These are phyloP conservation scores for Euplagia quadripunctaria DNA, from an alignment of 2,888 invertebrate species.

Conservation along the genomic window DNA sequence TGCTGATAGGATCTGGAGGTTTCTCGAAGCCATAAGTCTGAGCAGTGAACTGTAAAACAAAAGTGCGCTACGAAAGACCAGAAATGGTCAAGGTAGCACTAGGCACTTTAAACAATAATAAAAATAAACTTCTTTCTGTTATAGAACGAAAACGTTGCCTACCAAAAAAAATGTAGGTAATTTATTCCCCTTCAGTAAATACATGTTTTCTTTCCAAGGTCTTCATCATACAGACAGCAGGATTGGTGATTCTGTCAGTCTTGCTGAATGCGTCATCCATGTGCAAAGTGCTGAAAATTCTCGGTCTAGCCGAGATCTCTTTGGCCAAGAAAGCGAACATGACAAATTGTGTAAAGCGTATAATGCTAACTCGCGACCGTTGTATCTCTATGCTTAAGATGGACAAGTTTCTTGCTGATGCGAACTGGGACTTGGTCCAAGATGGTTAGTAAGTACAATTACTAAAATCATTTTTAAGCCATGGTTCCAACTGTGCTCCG, in stretches of 20 bases:
- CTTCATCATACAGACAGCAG: constrained; percentile 87
- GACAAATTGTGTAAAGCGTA: constrained; percentile 85
- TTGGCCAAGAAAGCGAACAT: constrained; percentile 85
- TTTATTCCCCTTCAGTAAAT: background rate
- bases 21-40: too few relatives aligned
- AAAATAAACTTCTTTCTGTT: too few relatives aligned
- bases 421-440: constrained; percentile 88
- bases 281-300: constrained; percentile 78
- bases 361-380: constrained; percentile 80
- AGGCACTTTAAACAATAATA: too few relatives aligned
- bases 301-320: constrained; percentile 85
- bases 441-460: constrained; percentile 56
- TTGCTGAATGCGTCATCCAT: constrained; percentile 88
- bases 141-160: too few relatives aligned
- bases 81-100: too few relatives aligned
- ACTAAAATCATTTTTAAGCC: background rate
- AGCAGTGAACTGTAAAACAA: too few relatives aligned
- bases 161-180: too few relatives aligned
- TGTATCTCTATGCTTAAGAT: constrained; percentile 87
- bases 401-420: constrained; percentile 89
- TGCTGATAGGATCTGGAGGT: too few relatives aligned
- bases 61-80: too few relatives aligned
- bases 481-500: too few relatives aligned
- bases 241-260: constrained; percentile 86
- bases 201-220: constrained; percentile 57